Evolutionary conservation across 2,113 vertebrate genomes (phyloP).

Genomic region (Eulemur macaco): DNA sequence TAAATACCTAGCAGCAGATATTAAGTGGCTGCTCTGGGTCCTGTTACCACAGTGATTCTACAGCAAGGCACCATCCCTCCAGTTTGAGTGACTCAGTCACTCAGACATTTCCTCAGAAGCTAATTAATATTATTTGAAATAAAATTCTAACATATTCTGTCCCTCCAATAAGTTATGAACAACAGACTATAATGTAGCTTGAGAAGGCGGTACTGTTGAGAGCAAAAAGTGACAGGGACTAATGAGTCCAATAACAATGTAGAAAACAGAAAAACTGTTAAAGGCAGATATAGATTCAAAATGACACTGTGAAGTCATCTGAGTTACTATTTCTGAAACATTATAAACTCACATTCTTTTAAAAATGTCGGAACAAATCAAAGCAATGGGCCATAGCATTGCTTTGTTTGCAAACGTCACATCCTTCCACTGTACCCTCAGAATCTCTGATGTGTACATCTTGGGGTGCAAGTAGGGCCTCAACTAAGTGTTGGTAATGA

Average conservation of each 20-base stretch:
- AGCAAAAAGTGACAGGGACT: background rate
- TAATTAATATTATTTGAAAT: background rate
- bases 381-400: background rate
- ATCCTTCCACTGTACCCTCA: background rate
- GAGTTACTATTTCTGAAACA: background rate
- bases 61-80: background rate
- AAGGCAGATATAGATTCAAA: background rate
- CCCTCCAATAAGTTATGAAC: background rate
- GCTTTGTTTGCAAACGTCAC: background rate
- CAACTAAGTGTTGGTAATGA: background rate
- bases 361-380: background rate
- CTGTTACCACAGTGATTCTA: background rate
- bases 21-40: background rate
- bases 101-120: background rate
- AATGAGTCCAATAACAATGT: background rate
- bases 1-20: background rate
- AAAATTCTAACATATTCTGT: background rate
- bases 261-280: background rate
- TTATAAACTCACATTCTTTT: background rate
- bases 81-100: background rate
- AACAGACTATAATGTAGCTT: background rate
- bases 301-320: background rate
- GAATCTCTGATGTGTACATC: background rate
- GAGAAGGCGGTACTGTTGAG: background rate
- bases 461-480: background rate